Percentiles rank a stretch among this genome's conserved stretches.
phyloP scores from a whole-genome alignment of 2,888 invertebrate species.

The Operophtera brumata region DNA sequence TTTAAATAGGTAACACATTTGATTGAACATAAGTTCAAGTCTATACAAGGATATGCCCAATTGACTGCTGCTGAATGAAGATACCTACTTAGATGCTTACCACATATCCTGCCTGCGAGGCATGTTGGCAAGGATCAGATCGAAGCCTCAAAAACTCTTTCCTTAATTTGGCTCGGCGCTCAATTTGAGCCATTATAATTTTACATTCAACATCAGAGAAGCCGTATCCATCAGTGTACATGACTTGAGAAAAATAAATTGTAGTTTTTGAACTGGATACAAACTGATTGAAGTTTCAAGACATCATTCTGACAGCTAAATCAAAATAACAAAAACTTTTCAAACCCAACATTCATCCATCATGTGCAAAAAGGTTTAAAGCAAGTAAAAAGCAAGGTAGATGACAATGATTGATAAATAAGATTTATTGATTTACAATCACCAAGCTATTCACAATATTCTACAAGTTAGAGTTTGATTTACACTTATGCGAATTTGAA shows the following conservation, averaged over 20 bases:
- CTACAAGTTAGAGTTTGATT: constrained; percentile 3
- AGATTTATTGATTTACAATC: constrained; percentile 2
- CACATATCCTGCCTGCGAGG: constrained; percentile 83
- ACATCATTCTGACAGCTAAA: background rate
- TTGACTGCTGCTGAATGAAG: too few species aligned
- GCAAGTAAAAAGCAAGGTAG: background rate
- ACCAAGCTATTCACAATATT: constrained; percentile 3
- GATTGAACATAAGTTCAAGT: too few species aligned
- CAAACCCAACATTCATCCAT: background rate
- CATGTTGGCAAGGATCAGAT: constrained; percentile 85
- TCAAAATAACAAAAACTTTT: background rate
- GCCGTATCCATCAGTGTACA: constrained; percentile 65
- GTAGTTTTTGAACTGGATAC: background rate
- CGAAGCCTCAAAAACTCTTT: constrained; percentile 84
- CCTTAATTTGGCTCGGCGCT: constrained; percentile 80
- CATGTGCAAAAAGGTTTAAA: background rate
- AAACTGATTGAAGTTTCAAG: background rate
- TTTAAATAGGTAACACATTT: too few species aligned
- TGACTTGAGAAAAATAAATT: constrained; percentile 33
- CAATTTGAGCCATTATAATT: constrained; percentile 80
- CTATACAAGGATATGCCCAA: too few species aligned
- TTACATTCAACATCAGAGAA: constrained; percentile 71
- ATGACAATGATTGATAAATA: background rate
- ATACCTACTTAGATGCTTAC: too few species aligned
- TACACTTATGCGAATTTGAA: constrained; percentile 71